Conservation (phyloP, 2,113 vertebrate species). For the Kryptolebias marmoratus region DNA sequence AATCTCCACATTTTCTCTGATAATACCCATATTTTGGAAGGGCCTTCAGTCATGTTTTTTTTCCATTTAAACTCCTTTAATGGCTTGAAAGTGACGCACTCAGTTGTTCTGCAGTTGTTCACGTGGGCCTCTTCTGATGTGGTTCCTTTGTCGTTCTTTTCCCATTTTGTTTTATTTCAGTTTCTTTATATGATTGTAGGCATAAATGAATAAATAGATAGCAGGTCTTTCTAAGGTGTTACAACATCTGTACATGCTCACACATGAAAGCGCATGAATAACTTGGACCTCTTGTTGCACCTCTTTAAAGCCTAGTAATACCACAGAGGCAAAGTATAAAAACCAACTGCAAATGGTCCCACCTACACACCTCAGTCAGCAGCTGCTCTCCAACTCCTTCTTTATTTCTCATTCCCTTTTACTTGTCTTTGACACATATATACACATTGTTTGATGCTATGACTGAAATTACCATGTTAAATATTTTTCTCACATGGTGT, state of each 20-base stretch:
- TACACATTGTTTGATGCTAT: constrained; percentile 23
- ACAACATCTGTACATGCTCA: constrained; percentile 8
- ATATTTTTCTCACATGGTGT: constrained; percentile 34
- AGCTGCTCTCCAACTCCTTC: constrained; percentile 58
- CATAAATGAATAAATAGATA: too few relatives aligned
- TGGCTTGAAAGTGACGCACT: too few relatives aligned
- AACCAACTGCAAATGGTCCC: constrained; percentile 70
- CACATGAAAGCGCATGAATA: not conserved
- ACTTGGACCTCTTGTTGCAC: constrained; percentile 33
- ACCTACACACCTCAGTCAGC: constrained; percentile 71
- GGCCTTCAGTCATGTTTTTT: too few relatives aligned
- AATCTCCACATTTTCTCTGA: too few relatives aligned
- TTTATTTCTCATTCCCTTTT: constrained; percentile 14
- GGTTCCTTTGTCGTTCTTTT: too few relatives aligned
- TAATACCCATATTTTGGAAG: too few relatives aligned
- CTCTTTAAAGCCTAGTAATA: constrained; percentile 62
- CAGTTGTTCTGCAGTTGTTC: too few relatives aligned
- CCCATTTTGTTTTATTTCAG: too few relatives aligned
- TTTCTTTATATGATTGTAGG: too few relatives aligned
- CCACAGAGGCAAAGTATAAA: constrained; percentile 56
- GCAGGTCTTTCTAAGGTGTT: not conserved
- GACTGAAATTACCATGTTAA: constrained; percentile 44
- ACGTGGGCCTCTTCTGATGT: too few relatives aligned
- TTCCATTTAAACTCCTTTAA: too few relatives aligned
- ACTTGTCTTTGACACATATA: constrained; percentile 15